These are phyloP conservation scores for Yponomeuta malinellus DNA, from an alignment of 2,888 invertebrate species.

Conservation along the genomic window DNA sequence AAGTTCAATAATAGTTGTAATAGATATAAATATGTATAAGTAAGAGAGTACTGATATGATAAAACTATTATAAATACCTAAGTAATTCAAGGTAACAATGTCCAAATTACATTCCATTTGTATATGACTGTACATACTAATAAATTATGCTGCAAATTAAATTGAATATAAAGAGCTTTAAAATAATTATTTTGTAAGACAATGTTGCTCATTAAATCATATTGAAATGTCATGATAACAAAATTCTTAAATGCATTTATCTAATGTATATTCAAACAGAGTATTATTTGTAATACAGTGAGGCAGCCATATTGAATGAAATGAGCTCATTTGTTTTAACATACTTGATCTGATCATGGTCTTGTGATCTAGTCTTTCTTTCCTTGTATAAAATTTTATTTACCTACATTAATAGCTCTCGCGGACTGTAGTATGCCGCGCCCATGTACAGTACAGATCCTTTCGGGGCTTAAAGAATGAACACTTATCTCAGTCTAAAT, in stretches of 20 bases:
- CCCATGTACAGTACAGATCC: too few species aligned
- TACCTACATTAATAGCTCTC: too few species aligned
- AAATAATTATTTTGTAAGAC: conserved; percentile 48
- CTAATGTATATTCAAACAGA: conserved; percentile 26
- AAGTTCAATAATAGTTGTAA: conserved; percentile 27
- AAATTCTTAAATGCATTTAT: conserved; percentile 47
- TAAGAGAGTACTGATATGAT: conserved; percentile 68
- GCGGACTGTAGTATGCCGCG: too few species aligned
- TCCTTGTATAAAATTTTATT: too few species aligned
- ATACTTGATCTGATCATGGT: too few species aligned
- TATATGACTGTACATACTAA: conserved; percentile 60
- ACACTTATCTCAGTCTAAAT: too few species aligned
- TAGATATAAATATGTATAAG: conserved; percentile 18
- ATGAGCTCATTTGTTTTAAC: background rate
- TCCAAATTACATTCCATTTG: conserved; percentile 72
- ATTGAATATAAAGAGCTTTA: conserved; percentile 55
- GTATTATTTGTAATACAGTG: background rate
- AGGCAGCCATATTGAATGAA: background rate
- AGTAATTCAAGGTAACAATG: conserved; percentile 54
- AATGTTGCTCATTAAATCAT: conserved; percentile 59
- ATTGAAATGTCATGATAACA: conserved; percentile 28
- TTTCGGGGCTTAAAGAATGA: too few species aligned
- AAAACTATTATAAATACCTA: conserved; percentile 40
- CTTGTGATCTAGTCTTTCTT: too few species aligned
- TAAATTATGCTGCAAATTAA: conserved; percentile 35